These are phyloP conservation scores for Sardinella longiceps DNA, from an alignment of 2,797 vertebrate genomes.

Conservation along the genomic window DNA sequence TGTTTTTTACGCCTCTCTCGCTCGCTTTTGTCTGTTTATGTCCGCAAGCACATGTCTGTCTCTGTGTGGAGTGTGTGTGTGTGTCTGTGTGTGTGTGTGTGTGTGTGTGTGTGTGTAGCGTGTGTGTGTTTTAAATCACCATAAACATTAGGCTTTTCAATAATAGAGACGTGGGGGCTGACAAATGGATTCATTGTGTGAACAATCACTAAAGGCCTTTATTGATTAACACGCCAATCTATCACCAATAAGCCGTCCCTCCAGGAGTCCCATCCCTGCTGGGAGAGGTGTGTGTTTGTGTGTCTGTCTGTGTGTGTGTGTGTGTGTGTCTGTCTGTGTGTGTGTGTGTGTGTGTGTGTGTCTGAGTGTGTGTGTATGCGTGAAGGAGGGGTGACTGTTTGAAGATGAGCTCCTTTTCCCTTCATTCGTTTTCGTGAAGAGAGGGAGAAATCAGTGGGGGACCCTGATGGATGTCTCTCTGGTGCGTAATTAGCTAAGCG, in stretches of 20 bases:
- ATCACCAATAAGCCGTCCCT: conserved; percentile 58
- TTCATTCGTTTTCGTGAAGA: conserved; percentile 61
- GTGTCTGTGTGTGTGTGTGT: conserved; percentile 20
- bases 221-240: conserved; percentile 66
- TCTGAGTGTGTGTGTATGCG: too few relatives aligned
- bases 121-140: conserved; percentile 39
- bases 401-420: conserved; percentile 35
- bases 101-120: conserved; percentile 30
- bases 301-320: background rate
- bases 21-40: background rate
- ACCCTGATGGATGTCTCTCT: conserved; percentile 69
- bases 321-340: background rate
- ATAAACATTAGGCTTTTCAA: conserved; percentile 61
- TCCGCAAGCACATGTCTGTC: conserved; percentile 7
- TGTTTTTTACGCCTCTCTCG: background rate
- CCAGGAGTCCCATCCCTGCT: background rate
- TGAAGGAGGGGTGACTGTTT: conserved; percentile 29
- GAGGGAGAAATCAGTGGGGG: conserved; percentile 64
- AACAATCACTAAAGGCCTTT: conserved; percentile 63
- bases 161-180: conserved; percentile 57
- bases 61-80: background rate
- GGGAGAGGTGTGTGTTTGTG: conserved; percentile 1
- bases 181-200: conserved; percentile 67
- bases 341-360: conserved; percentile 36
- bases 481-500: conserved; percentile 69